Conservation (phyloP, 2,797 vertebrate species). For the Molossus molossus region DNA sequence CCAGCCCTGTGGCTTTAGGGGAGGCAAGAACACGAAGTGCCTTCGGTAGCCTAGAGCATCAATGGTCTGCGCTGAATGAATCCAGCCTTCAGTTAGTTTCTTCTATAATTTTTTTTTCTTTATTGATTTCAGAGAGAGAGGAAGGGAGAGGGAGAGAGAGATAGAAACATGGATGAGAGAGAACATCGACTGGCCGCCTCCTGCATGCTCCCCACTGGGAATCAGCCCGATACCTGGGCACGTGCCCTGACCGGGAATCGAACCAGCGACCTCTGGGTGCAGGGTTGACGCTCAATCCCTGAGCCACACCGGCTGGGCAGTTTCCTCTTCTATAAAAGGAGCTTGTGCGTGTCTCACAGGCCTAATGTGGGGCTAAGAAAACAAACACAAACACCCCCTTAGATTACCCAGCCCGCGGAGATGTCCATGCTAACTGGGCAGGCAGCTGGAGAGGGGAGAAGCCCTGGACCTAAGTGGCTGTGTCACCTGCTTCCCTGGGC, state of each 20-base stretch:
- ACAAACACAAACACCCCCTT: neutral
- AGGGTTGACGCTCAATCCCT: no score
- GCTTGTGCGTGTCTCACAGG: neutral
- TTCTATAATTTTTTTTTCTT: neutral
- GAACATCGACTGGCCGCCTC: no score
- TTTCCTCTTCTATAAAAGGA: neutral
- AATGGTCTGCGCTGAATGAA: neutral
- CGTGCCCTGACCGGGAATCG: no score
- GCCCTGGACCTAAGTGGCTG: fast-evolving
- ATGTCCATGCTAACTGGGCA: neutral
- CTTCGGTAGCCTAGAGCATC: neutral
- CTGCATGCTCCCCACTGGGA: no score
- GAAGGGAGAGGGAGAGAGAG: no score
- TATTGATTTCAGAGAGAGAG: no score
- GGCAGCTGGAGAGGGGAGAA: neutral
- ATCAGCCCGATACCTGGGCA: no score
- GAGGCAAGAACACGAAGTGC: neutral
- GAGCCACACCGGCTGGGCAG: no score
- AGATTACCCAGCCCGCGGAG: neutral
- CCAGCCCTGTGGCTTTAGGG: neutral
- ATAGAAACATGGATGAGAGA: no score
- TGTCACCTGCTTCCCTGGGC: neutral
- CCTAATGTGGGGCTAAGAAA: neutral
- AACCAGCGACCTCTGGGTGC: no score
- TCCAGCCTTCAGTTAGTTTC: neutral